Conservation (phyloP, 1,140 invertebrate species). For the Procambarus clarkii region DNA sequence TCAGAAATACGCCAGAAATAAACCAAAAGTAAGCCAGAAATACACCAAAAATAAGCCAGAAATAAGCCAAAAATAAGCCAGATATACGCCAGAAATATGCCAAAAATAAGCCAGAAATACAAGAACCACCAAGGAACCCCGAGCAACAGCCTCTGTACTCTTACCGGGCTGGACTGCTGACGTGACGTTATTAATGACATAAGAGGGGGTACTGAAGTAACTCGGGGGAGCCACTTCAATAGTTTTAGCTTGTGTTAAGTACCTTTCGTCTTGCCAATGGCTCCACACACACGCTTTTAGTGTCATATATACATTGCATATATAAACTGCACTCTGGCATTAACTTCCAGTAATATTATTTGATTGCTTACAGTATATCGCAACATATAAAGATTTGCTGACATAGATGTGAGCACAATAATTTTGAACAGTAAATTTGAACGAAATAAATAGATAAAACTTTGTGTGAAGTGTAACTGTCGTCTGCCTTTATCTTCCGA, state of each 20-base stretch:
- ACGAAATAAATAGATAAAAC: background rate
- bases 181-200: background rate
- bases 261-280: too few relatives aligned
- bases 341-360: background rate
- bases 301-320: too few relatives aligned
- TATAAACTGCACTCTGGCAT: background rate
- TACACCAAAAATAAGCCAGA: too few relatives aligned
- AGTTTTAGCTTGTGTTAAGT: too few relatives aligned
- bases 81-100: background rate
- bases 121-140: background rate
- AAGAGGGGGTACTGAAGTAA: background rate
- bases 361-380: background rate
- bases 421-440: background rate
- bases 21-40: background rate
- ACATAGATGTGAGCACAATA: background rate
- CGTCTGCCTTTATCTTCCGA: slow-evolving; percentile 9
- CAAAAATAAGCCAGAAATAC: too few relatives aligned
- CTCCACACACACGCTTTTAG: too few relatives aligned
- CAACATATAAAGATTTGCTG: background rate
- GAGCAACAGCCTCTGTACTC: background rate
- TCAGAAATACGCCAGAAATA: background rate
- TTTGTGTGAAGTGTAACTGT: background rate
- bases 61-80: too few relatives aligned
- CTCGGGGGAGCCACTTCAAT: too few relatives aligned
- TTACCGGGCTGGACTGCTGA: background rate